Evolutionary conservation across 2,797 vertebrate species (phyloP), one percentile per base, ranked within the genome.

Genomic region (Halcyon leucocephala): DNA sequence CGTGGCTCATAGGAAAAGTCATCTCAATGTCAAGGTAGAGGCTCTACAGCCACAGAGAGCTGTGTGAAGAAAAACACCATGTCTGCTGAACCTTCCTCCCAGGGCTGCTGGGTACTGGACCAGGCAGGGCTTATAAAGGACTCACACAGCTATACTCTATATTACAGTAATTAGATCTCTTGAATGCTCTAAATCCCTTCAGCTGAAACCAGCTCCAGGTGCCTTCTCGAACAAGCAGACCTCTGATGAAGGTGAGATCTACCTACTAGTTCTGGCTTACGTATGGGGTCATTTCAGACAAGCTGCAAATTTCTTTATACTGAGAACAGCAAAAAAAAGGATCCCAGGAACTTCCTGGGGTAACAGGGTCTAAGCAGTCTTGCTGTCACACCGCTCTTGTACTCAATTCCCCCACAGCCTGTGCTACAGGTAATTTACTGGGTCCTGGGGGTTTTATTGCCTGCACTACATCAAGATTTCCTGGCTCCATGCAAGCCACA

Each of bases 81-180:
- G 0, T 2, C 4, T 5, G 3, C 44, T 0, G 0, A 18, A 15
- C 2, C 12, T 18, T 33, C 35, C 18, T 19, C 25, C 20, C 25
- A 51, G 21, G 3, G 10, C 15, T 6, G 1, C 26, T 6, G 1
- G 9, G 49, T 5, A 5, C 31, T 4, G 3, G 26, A 4, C 60
- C 41, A 9, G 37, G 46, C 49, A 62, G n/a, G 61, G 66, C 10
- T n/a, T 28, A n/a, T 14, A 19, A n/a, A 51, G 37, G 19, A 8
- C 51, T 12, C 67, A 1, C 35, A 10, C 44, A 25, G 49, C 71
- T 44, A 1, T 7, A 15, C 66, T 54, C 61, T 11, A 1, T 25
- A 15, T 35, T 7, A 9, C 14, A 49, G 33, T 4, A 33, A 51
- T 70, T 14, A 15, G 28, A 21, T 9, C 41, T n/a, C 69, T 7